A percentile compares a stretch with the other conserved stretches of the same genome.
These are phyloP conservation scores for Drosophila setifemur DNA, from an alignment of 1,140 invertebrate species.

Conservation along the genomic window DNA sequence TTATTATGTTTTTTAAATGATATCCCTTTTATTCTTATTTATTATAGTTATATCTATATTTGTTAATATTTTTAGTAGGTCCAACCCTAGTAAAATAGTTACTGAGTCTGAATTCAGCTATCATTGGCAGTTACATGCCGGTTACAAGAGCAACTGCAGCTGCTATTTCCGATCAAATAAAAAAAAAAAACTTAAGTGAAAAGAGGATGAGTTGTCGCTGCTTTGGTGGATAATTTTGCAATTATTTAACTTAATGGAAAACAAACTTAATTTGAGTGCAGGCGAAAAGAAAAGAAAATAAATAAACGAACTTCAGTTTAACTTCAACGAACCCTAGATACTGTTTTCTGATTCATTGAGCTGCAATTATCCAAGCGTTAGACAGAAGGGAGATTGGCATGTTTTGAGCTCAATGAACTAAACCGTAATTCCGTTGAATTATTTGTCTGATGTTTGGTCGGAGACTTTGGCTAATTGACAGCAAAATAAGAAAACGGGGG, in stretches of 20 bases:
- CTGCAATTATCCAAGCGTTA: conserved; percentile 31
- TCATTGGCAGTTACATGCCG: conserved; percentile 65
- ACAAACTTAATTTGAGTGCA: conserved; percentile 77
- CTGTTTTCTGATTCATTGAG: conserved; percentile 5
- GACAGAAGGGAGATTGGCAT: conserved; percentile 44
- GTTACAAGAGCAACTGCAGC: conserved; percentile 53
- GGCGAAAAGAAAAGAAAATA: conserved; percentile 42
- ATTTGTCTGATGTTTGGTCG: conserved; percentile 47
- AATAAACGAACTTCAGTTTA: not conserved
- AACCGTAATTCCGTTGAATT: conserved; percentile 68
- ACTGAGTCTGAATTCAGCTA: conserved; percentile 56
- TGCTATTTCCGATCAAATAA: conserved; percentile 40
- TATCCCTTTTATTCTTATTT: no score
- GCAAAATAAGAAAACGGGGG: conserved; percentile 1
- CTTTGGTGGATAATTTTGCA: conserved; percentile 76
- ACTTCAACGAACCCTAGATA: conserved; percentile 8
- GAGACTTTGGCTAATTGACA: conserved; percentile 57
- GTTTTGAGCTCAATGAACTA: conserved; percentile 62
- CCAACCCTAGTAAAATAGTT: conserved; percentile 49
- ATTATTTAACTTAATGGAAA: conserved; percentile 81
- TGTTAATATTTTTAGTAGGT: no score
- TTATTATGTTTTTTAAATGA: no score
- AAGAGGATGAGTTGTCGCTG: conserved; percentile 8
- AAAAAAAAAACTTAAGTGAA: conserved; percentile 1
- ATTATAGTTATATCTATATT: no score